A percentile compares a stretch with the other conserved stretches of the same genome.
Conservation (phyloP, 2,797 vertebrate species). For the Hyperoplus lanceolatus region DNA sequence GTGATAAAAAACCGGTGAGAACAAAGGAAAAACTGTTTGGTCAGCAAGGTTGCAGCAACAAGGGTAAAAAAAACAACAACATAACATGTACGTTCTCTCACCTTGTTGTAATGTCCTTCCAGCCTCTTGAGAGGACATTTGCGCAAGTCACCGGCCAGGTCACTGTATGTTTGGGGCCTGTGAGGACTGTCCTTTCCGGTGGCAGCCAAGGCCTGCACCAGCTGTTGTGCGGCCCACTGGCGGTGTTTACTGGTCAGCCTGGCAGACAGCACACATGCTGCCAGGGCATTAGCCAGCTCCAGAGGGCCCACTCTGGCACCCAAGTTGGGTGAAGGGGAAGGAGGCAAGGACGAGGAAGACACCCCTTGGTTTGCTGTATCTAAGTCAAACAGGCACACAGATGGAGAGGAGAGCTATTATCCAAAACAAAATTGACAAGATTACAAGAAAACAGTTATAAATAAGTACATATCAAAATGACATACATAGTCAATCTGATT, state of each 20-base stretch:
- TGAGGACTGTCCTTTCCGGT: slow-evolving; percentile 79
- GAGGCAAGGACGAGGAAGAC: slow-evolving; percentile 71
- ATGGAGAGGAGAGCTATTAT: slow-evolving; percentile 2
- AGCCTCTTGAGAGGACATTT: slow-evolving; percentile 87
- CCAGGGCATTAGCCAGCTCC: slow-evolving; percentile 87
- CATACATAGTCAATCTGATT: too few relatives aligned
- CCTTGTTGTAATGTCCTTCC: slow-evolving; percentile 88
- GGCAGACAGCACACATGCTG: slow-evolving; percentile 87
- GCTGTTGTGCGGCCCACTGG: slow-evolving; percentile 88
- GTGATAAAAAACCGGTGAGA: too few relatives aligned
- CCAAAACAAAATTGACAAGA: background rate
- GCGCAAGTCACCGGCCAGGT: slow-evolving; percentile 86
- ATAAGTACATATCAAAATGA: slow-evolving; percentile 1
- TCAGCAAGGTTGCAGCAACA: background rate
- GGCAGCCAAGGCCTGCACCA: slow-evolving; percentile 84
- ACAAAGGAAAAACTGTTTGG: background rate
- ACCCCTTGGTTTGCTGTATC: slow-evolving; percentile 68
- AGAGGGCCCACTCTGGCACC: slow-evolving; percentile 82
- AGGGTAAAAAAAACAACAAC: background rate
- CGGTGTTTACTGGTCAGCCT: slow-evolving; percentile 83
- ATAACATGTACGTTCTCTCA: slow-evolving; percentile 39
- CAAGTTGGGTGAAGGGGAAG: slow-evolving; percentile 73
- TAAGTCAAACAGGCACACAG: slow-evolving; percentile 48
- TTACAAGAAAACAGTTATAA: slow-evolving; percentile 1
- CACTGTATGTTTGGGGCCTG: slow-evolving; percentile 86